A percentile compares a stretch with the other conserved stretches of the same genome.
These are phyloP conservation scores for Belonocnema kinseyi DNA, from an alignment of 1,140 invertebrate genomes.

Conservation along the genomic window DNA sequence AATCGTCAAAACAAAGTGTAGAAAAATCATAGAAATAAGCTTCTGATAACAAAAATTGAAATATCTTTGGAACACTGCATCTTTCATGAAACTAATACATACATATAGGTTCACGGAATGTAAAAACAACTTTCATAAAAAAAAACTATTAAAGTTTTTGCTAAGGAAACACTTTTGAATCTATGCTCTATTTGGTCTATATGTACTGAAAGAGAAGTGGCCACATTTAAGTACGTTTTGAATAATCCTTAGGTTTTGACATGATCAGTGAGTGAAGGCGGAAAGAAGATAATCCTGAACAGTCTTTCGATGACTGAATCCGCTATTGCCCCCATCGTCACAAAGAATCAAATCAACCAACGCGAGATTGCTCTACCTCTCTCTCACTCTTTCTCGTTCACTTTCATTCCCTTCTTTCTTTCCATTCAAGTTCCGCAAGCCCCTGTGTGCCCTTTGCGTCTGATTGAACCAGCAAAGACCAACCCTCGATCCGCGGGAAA, in stretches of 20 bases:
- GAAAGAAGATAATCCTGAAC: slow-evolving; percentile 62
- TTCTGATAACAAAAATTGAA: too few relatives aligned
- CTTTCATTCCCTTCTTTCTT: slow-evolving; percentile 46
- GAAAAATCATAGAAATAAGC: too few relatives aligned
- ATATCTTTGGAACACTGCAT: too few relatives aligned
- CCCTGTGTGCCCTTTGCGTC: slow-evolving; percentile 58
- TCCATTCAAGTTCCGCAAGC: slow-evolving; percentile 56
- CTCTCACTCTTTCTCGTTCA: slow-evolving; percentile 34
- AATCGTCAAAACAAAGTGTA: too few relatives aligned
- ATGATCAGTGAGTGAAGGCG: slow-evolving; percentile 45
- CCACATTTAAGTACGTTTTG: too few relatives aligned
- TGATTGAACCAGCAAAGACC: slow-evolving; percentile 60
- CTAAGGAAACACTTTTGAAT: too few relatives aligned
- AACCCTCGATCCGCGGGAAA: slow-evolving; percentile 50
- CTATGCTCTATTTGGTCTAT: too few relatives aligned
- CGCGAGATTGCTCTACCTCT: slow-evolving; percentile 62
- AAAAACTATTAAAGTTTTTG: too few relatives aligned
- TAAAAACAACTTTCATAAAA: too few relatives aligned
- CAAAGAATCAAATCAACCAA: slow-evolving; percentile 73
- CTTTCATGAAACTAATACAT: too few relatives aligned
- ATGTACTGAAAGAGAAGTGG: too few relatives aligned
- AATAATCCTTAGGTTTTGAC: background rate
- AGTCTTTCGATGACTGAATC: slow-evolving; percentile 64
- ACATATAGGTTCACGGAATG: too few relatives aligned
- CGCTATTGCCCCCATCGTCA: slow-evolving; percentile 63